Percentiles rank a stretch among this genome's conserved stretches.
Evolutionary conservation across 2,888 invertebrate species (phyloP).

Genomic region (Dasysyrphus albostriatus): DNA sequence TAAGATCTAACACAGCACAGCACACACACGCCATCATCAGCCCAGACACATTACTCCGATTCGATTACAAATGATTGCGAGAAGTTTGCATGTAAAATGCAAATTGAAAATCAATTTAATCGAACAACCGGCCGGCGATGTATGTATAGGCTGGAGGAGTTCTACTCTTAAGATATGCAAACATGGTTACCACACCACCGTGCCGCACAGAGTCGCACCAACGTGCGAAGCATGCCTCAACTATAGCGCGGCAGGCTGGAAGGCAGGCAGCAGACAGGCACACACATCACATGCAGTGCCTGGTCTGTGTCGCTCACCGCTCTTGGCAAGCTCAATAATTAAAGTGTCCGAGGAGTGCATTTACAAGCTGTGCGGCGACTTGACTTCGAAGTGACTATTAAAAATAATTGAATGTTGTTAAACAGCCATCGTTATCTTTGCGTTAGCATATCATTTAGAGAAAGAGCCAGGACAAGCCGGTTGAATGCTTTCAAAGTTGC

Average conservation of each 20-base stretch:
- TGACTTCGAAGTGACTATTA: slow-evolving; percentile 75
- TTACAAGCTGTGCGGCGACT: slow-evolving; percentile 73
- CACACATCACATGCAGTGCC: slow-evolving; percentile 13
- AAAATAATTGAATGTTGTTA: slow-evolving; percentile 77
- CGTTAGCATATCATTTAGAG: slow-evolving; percentile 75
- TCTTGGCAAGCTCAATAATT: slow-evolving; percentile 64
- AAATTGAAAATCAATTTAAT: slow-evolving; percentile 76
- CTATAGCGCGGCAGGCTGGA: slow-evolving; percentile 13
- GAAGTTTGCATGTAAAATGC: slow-evolving; percentile 76
- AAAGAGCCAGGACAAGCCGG: background rate
- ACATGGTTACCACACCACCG: slow-evolving; percentile 24
- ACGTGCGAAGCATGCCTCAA: slow-evolving; percentile 40
- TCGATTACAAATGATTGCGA: slow-evolving; percentile 76
- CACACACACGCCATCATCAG: slow-evolving; percentile 27
- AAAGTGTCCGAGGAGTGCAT: slow-evolving; percentile 75
- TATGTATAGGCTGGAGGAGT: slow-evolving; percentile 62
- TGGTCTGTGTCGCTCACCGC: slow-evolving; percentile 14
- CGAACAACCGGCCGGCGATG: slow-evolving; percentile 49
- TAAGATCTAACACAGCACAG: background rate
- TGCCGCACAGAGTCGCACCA: slow-evolving; percentile 9
- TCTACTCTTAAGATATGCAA: slow-evolving; percentile 58
- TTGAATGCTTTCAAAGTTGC: slow-evolving; percentile 32
- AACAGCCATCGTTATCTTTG: slow-evolving; percentile 76
- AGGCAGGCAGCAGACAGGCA: slow-evolving; percentile 11
- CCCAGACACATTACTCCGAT: slow-evolving; percentile 71